Percentiles rank a stretch among this genome's conserved stretches.
Conservation (phyloP, 2,888 invertebrate species). For the Oscheius sp. region DNA sequence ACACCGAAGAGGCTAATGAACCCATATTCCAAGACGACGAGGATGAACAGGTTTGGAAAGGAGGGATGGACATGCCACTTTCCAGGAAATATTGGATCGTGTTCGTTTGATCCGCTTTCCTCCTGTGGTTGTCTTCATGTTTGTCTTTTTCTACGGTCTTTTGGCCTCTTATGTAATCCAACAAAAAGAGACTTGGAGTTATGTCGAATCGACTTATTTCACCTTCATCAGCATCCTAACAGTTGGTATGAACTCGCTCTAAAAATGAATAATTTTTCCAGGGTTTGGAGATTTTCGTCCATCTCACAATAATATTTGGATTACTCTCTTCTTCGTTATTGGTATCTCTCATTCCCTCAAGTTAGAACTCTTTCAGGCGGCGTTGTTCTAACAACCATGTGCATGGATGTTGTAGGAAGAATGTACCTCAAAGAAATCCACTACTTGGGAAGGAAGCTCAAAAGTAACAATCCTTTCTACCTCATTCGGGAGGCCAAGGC, state of each 20-base stretch:
- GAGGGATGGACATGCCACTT: too few species aligned
- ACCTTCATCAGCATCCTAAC: conserved; percentile 69
- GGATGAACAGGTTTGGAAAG: conserved; percentile 62
- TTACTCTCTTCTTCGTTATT: conserved; percentile 45
- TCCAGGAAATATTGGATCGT: conserved; percentile 62
- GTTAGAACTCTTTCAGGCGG: conserved; percentile 56
- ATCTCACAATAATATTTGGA: conserved; percentile 56
- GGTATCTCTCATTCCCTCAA: too few species aligned
- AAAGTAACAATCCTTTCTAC: conserved; percentile 69
- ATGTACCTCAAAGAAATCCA: conserved; percentile 70
- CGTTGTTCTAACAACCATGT: conserved; percentile 68
- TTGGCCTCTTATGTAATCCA: conserved; percentile 57
- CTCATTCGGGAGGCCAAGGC: conserved; percentile 68
- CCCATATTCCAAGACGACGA: conserved; percentile 66
- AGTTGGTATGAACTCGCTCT: conserved; percentile 55
- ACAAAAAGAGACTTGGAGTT: conserved; percentile 61
- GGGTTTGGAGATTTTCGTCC: conserved; percentile 69
- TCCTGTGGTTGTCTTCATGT: conserved; percentile 64
- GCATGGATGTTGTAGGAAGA: conserved; percentile 68
- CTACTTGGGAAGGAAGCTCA: conserved; percentile 67
- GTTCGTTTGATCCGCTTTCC: conserved; percentile 66
- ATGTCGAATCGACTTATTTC: conserved; percentile 66
- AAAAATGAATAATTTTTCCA: conserved; percentile 30
- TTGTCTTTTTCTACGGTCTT: conserved; percentile 66
- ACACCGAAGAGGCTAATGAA: conserved; percentile 34